Percentiles rank a stretch among this genome's conserved stretches.
Conservation (phyloP, 2,797 vertebrate species). For the Sebastes trivittatus region DNA sequence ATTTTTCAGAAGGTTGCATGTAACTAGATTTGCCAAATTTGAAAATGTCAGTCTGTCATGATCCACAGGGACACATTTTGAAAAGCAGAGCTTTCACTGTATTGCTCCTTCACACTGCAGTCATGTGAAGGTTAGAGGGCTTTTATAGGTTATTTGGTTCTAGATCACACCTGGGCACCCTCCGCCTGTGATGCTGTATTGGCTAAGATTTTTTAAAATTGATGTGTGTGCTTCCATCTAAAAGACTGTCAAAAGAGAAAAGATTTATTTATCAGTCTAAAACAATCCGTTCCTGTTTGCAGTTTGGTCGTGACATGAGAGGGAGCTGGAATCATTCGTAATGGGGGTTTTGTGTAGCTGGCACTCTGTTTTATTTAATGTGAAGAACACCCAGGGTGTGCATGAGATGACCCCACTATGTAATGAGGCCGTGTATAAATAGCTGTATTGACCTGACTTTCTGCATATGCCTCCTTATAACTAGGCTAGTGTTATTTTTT, state of each 20-base stretch:
- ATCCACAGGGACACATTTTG: conserved; percentile 13
- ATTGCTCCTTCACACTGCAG: conserved; percentile 8
- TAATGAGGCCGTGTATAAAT: conserved; percentile 80
- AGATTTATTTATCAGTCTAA: conserved; percentile 56
- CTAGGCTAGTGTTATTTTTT: conserved; percentile 58
- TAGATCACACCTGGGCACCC: conserved; percentile 66
- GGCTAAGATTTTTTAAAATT: conserved; percentile 39
- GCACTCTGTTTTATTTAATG: conserved; percentile 56
- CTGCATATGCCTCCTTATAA: conserved; percentile 68
- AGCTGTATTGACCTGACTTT: conserved; percentile 79
- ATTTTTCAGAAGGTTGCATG: conserved; percentile 13
- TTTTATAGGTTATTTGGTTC: conserved; percentile 69
- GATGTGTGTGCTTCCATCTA: conserved; percentile 49
- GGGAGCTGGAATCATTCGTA: conserved; percentile 6
- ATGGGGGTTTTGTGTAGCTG: not conserved
- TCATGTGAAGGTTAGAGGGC: conserved; percentile 54
- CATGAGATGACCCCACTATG: conserved; percentile 64
- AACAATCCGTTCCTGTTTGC: conserved; percentile 35
- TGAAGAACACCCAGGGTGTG: conserved; percentile 58
- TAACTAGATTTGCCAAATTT: conserved; percentile 32
- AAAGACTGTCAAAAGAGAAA: conserved; percentile 38
- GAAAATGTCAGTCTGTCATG: conserved; percentile 26
- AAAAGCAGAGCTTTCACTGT: conserved; percentile 18
- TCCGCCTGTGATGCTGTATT: conserved; percentile 17
- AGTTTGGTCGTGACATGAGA: conserved; percentile 19